Evolutionary conservation across 2,888 invertebrate genomes (phyloP), one percentile per base, ranked within the genome.

Genomic region (Platypus cylindrus): DNA sequence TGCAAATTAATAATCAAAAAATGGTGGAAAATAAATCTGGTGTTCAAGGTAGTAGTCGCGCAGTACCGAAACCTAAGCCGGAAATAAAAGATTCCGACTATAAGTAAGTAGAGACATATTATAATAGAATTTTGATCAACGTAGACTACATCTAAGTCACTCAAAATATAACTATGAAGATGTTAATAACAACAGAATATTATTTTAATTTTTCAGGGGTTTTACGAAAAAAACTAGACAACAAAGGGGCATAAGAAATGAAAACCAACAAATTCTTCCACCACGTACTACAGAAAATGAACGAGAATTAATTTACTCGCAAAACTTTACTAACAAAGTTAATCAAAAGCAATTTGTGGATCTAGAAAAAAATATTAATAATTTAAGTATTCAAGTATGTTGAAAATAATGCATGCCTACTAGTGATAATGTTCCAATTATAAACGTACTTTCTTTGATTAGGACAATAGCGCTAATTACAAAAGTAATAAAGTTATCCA

Each of bases 291-390:
- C 17, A 12, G 30, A 33, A 16, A 37, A 34, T 9, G 34, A 36
- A 8, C 20, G 15, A 8, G 51, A 55, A 41, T 51, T 44, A 34
- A 52, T 53, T 30, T 50, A 55, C 30, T 44, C 50, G 1, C 58
- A 58, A 32, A 59, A 56, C 54, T 48, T 62, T 56, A 45, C 60
- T 54, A 49, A 60, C 55, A 58, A 62, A 58, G 61, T 36, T 59
- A 62, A 41, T 26, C 3, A 17, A 8, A 26, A 28, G 11, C 34
- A 32, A 23, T 65, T 48, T 56, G 48, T 51, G 5, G 54, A 56
- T 5, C 18, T 60, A 12, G 60, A 59, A 30, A 53, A 48, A 32
- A 57, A 58, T 26, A 52, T 61, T 49, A 44, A 47, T 12, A 52
- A 56, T 34, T 42, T 61, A 46, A 55, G 45, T 35, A 45, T 58